Percentiles rank a stretch among this genome's conserved stretches.
Evolutionary conservation across 2,113 vertebrate genomes (phyloP).

Genomic region (Cichladusa arquata): DNA sequence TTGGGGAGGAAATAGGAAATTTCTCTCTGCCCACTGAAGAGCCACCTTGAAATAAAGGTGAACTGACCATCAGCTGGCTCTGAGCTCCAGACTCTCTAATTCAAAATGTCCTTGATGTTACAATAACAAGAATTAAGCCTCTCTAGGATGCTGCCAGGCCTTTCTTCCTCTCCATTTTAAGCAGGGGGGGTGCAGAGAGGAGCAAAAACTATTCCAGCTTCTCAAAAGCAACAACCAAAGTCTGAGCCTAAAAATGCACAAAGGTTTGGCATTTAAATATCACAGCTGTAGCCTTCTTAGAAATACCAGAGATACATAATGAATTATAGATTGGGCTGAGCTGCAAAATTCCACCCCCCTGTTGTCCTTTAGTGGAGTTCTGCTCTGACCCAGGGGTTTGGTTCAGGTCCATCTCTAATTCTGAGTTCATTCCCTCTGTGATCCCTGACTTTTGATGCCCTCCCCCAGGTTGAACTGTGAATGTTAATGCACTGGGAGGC

Average conservation of each 20-base stretch:
- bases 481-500: conserved; percentile 8
- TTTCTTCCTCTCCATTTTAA: neutral
- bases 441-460: conserved; percentile 4
- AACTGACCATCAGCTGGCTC: neutral
- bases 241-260: conserved; percentile 32
- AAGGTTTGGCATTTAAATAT: conserved; percentile 67
- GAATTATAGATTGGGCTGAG: conserved; percentile 44
- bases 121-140: neutral
- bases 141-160: neutral
- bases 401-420: conserved; percentile 39
- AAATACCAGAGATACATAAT: conserved; percentile 63
- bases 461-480: neutral
- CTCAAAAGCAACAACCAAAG: conserved; percentile 36
- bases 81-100: neutral
- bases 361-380: neutral
- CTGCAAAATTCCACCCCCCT: neutral
- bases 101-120: neutral
- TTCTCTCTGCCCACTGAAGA: neutral
- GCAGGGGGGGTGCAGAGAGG: neutral
- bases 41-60: neutral
- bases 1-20: rapidly evolving
- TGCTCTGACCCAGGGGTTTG: conserved; percentile 36
- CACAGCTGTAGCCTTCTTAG: conserved; percentile 53
- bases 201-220: neutral
- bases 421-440: neutral